Evolutionary conservation across 2,113 vertebrate genomes (phyloP).

Genomic region (Symphodus melops): DNA sequence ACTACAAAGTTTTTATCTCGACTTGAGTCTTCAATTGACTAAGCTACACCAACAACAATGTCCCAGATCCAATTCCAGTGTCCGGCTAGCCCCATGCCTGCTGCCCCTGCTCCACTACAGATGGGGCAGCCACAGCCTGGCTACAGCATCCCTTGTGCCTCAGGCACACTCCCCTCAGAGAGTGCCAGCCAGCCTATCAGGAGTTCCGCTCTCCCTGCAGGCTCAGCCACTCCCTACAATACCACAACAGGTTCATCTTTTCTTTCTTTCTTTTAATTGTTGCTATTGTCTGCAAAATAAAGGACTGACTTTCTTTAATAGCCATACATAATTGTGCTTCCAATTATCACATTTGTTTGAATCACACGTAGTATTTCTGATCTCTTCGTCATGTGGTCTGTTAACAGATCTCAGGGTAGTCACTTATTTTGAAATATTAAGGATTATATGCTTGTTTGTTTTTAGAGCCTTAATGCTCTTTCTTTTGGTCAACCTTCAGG

Average conservation of each 20-base stretch:
- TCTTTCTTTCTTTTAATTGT: not conserved
- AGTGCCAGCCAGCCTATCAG: constrained; percentile 94
- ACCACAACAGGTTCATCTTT: constrained; percentile 88
- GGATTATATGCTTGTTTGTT: not conserved
- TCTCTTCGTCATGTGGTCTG: not conserved
- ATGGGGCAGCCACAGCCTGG: constrained; percentile 87
- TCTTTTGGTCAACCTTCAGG: not conserved
- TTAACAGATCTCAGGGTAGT: not conserved
- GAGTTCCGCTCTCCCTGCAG: constrained; percentile 93
- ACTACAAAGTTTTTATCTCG: constrained; percentile 50
- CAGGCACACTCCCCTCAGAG: constrained; percentile 92
- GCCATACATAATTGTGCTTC: too few species aligned
- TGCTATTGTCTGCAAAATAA: too few species aligned
- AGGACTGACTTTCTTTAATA: too few species aligned
- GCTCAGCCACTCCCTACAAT: constrained; percentile 91
- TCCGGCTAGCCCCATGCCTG: constrained; percentile 86
- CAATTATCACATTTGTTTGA: not conserved
- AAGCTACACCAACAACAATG: constrained; percentile 86
- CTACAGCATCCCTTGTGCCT: constrained; percentile 91
- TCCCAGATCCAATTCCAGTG: constrained; percentile 95
- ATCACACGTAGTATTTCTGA: not conserved
- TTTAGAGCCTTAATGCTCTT: not conserved
- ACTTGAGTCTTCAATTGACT: constrained; percentile 42
- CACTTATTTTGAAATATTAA: not conserved
- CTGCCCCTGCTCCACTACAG: constrained; percentile 79